A percentile compares a stretch with the other conserved stretches of the same genome.
phyloP scores from a whole-genome alignment of 2,888 invertebrate species.

The Tricholauxania praeusta region DNA sequence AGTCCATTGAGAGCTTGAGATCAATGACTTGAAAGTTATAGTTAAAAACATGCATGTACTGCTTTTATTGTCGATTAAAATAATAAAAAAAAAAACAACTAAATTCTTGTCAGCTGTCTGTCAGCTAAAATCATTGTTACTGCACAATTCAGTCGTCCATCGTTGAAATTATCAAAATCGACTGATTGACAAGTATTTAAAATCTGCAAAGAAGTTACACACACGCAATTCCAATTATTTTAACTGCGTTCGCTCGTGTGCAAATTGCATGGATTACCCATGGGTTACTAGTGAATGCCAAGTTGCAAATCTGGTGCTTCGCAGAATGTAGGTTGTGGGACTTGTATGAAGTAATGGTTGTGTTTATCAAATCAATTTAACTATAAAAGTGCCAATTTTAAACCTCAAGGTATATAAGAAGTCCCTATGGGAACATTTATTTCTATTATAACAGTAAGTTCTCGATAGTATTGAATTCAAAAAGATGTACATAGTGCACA shows the following conservation, averaged over 20 bases:
- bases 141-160: conserved; percentile 47
- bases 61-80: too few relatives aligned
- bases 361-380: too few relatives aligned
- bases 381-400: too few relatives aligned
- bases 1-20: too few relatives aligned
- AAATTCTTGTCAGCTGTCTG: conserved; percentile 52
- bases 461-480: too few relatives aligned
- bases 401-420: too few relatives aligned
- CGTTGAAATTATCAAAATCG: conserved; percentile 49
- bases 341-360: neutral
- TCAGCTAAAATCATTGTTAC: conserved; percentile 51
- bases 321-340: neutral
- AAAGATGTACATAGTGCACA: too few relatives aligned
- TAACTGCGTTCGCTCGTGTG: conserved; percentile 33
- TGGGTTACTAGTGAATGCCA: neutral
- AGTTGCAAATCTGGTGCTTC: neutral
- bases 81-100: neutral
- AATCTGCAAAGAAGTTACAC: conserved; percentile 49
- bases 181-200: conserved; percentile 54
- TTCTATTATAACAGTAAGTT: too few relatives aligned
- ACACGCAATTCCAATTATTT: conserved; percentile 57
- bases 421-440: too few relatives aligned
- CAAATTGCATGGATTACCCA: conserved; percentile 3
- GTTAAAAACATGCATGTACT: too few relatives aligned
- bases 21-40: too few relatives aligned